Evolutionary conservation across 2,113 vertebrate genomes (phyloP).

Genomic region (Dipodomys stephensi): DNA sequence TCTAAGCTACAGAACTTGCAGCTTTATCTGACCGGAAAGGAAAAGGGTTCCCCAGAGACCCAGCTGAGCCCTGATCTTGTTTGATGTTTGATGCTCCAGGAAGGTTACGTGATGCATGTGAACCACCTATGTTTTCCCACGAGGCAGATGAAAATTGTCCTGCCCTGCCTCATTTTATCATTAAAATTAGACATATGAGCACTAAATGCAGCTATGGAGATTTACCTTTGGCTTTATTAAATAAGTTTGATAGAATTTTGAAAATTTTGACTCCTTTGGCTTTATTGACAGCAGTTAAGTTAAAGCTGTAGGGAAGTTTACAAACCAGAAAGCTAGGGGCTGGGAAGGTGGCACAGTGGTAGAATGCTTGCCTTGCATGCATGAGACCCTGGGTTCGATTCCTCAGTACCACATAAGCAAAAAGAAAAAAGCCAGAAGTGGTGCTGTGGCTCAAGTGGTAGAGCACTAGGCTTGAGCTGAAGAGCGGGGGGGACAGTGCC

Average conservation of each 20-base stretch:
- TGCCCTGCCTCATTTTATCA: constrained; percentile 18
- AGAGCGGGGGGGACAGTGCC: too few species aligned
- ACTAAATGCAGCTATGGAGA: background rate
- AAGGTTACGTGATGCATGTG: background rate
- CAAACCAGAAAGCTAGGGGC: background rate
- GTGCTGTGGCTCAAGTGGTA: too few species aligned
- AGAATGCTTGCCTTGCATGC: too few species aligned
- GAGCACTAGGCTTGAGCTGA: too few species aligned
- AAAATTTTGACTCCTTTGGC: background rate
- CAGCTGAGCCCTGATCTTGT: background rate
- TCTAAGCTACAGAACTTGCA: background rate
- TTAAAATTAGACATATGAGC: background rate
- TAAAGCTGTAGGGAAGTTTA: background rate
- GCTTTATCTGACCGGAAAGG: background rate
- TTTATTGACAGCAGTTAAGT: constrained; percentile 19
- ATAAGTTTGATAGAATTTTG: constrained; percentile 42
- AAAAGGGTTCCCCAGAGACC: background rate
- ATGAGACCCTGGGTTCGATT: too few species aligned
- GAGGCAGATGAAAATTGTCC: background rate
- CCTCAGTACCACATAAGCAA: too few species aligned
- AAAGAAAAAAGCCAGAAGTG: too few species aligned
- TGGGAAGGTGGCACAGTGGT: too few species aligned
- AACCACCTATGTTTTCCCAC: background rate
- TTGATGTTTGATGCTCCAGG: rapidly evolving
- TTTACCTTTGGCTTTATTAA: constrained; percentile 62